Base-by-base conservation (phyloP, 1,140 invertebrate genomes). In the Drosophila obscura region DNA sequence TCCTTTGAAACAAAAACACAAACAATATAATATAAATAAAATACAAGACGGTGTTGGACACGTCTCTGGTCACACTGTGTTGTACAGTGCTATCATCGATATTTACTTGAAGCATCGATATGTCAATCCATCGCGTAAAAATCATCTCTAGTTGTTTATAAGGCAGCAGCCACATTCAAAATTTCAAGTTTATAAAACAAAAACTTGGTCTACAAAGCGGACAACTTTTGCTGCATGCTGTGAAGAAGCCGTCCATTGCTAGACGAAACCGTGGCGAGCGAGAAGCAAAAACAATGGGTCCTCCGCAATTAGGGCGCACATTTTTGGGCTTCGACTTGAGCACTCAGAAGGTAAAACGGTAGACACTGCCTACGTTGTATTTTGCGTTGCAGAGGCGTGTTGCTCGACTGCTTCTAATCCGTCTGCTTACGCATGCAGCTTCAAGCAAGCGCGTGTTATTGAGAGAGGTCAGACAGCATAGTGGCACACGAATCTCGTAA, bases 271-370 rank as follows among this genome's bases (percentile, higher is more conserved):
- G 16, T 24, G 65, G 22, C 48, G 28, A 59, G 48, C 43, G 43
- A 44, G 41, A 39, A 58, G 55, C 48, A 55, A 7, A 44, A 16
- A 63, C 13, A 53, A 87, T 87, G 83, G 67, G 83, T 24, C 82
- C 77, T 41, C 57, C 67, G 55, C 76, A 75, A 13, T 45, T 67
- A 51, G 81, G 90, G 22, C 76, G 65, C 51, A 92, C 94, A 77
- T 96, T 94, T 92, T 93, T 97, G 67, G 96, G 96, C 58, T 93
- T 97, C 59, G 96, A 97, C 93, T 94, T 96, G 82, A 96, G 96
- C 91, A 96, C 96, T 19, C 96, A 97, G 92, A 96, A 96, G 94
- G 96, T 96, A 93, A 93, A 58, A 63, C 62, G 11, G 35, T 22
- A 68, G 35, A 9, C 11, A 56, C 45, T 71, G 67, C 67, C 65